Percentiles rank a stretch among this genome's conserved stretches.
Conservation (phyloP, 2,797 vertebrate species). For the Malacoraja senta region DNA sequence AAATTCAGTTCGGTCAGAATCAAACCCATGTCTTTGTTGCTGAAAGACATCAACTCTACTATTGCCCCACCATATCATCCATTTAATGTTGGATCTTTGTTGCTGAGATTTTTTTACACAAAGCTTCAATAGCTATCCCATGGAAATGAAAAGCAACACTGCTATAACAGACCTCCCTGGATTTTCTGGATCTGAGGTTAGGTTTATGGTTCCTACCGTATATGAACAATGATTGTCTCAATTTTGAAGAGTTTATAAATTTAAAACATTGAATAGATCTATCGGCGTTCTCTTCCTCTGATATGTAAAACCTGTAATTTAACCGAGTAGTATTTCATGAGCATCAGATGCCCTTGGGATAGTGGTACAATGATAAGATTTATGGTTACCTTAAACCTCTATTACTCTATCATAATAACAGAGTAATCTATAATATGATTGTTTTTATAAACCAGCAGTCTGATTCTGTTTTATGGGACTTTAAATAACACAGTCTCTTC, state of each 20-base stretch:
- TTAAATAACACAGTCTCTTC: conserved; percentile 21
- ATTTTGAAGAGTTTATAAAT: neutral
- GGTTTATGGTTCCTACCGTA: neutral
- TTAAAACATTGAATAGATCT: neutral
- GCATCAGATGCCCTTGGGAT: neutral
- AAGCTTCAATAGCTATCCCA: neutral
- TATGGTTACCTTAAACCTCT: neutral
- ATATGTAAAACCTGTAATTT: neutral
- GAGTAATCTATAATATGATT: conserved; percentile 16
- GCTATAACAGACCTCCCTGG: neutral
- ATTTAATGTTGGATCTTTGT: too few relatives aligned
- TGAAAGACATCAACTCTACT: too few relatives aligned
- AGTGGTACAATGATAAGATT: neutral
- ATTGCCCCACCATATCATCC: too few relatives aligned
- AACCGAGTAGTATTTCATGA: neutral
- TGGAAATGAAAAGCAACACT: neutral
- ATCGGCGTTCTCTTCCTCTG: neutral
- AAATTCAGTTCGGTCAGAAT: too few relatives aligned
- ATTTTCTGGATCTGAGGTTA: neutral
- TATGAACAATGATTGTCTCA: neutral
- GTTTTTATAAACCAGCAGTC: neutral
- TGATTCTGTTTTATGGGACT: neutral
- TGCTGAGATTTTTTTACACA: neutral
- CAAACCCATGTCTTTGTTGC: too few relatives aligned
- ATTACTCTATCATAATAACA: conserved; percentile 5